These are phyloP conservation scores for Forbesichthys papilliferus DNA, from an alignment of 2,113 vertebrate genomes.

Conservation along the genomic window DNA sequence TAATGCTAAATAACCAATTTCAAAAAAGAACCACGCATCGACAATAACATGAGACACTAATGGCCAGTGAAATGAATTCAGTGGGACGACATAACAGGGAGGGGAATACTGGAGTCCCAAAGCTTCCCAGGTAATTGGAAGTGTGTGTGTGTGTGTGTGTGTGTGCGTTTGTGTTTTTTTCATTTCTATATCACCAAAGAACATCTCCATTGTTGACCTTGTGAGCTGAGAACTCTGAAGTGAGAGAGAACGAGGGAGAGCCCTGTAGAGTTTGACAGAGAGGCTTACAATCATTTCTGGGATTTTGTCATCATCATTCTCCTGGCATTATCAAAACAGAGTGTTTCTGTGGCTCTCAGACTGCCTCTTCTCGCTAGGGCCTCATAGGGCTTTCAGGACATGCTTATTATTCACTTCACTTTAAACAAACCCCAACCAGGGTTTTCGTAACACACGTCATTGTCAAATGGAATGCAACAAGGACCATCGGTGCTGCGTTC, in stretches of 20 bases:
- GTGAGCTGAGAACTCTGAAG: slow-evolving; percentile 42
- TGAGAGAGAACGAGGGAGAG: slow-evolving; percentile 9
- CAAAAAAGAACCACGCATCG: slow-evolving; percentile 46
- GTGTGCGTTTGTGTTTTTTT: slow-evolving; percentile 1
- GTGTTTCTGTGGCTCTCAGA: slow-evolving; percentile 23
- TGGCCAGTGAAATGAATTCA: slow-evolving; percentile 63
- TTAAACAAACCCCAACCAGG: slow-evolving; percentile 33
- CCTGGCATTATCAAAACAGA: slow-evolving; percentile 42
- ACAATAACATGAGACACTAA: slow-evolving; percentile 65
- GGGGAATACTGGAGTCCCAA: slow-evolving; percentile 70
- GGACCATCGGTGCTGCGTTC: slow-evolving; percentile 20
- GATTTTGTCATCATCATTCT: slow-evolving; percentile 27
- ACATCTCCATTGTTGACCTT: slow-evolving; percentile 60
- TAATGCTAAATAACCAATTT: slow-evolving; percentile 35
- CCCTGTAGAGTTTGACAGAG: not conserved
- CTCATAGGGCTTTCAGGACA: slow-evolving; percentile 17
- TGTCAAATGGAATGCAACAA: slow-evolving; percentile 35
- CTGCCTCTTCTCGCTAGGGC: not conserved
- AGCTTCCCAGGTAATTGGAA: slow-evolving; percentile 71
- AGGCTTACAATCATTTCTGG: slow-evolving; percentile 42
- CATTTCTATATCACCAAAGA: slow-evolving; percentile 27
- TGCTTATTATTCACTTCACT: slow-evolving; percentile 44
- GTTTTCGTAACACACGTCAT: slow-evolving; percentile 16
- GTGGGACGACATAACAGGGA: slow-evolving; percentile 53
- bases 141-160: slow-evolving; percentile 36